Evolutionary conservation across 2,797 vertebrate species (phyloP), one percentile per base, ranked within the genome.

Genomic region (Pseudomugil gertrudae): DNA sequence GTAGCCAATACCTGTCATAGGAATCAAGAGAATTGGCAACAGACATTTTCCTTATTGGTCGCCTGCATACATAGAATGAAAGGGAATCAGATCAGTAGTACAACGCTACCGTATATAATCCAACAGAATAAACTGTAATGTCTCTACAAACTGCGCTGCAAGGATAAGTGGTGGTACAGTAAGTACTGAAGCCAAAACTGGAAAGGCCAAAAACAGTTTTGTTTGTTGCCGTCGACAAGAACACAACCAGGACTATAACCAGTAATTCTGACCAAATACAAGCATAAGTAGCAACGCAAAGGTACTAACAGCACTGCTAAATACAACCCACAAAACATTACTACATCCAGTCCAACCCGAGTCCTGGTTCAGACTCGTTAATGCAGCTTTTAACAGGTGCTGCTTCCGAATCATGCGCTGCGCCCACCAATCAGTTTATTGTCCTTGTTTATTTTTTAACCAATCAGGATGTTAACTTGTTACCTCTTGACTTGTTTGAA

Each of bases 11-110:
- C 90, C 89, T 88, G 64, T 87, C 84, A 0, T 83, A 56, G n/a
- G 73, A 80, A 36, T 90, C 90, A 0, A 89, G 83, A 48, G 88
- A 90, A 53, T 63, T 81, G 65, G 82, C 68, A 32, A 80, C 54
- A 45, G 90, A 91, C 57, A 83, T 78, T 65, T 85, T 90, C 68
- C 89, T 88, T 32, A 81, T 0, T 13, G 59, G 50, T 17, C 66
- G 78, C 78, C 87, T 90, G 15, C 63, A 72, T 36, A 74, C 23
- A 78, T 30, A 81, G 17, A 76, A 19, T 80, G 17, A 74, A 10
- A 67, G 30, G 35, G 15, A 74, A 26, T 63, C 15, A 72, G 30
- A 63, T 35, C 9, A 56, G 14, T 29, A 66, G 21, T 45, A 36
- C 50, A 29, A 29, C n/a, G 13, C 35, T 5, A 13, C 11, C 23